These are phyloP conservation scores for Sphaeramia orbicularis DNA, from an alignment of 2,797 vertebrate genomes.

Conservation along the genomic window DNA sequence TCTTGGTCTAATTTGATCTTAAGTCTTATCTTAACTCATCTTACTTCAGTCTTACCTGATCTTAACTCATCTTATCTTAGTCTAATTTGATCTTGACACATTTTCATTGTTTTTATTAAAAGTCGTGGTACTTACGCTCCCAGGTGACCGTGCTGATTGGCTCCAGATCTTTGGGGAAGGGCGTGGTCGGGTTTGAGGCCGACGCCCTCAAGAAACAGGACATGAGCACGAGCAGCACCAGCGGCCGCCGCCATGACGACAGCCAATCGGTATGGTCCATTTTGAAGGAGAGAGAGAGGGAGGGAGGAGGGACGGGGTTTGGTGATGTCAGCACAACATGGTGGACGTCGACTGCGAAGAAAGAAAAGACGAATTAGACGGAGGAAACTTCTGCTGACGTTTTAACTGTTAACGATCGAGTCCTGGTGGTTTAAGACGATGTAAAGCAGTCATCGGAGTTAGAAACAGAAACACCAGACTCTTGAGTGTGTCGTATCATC, in stretches of 20 bases:
- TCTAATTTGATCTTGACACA: not conserved
- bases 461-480: no score
- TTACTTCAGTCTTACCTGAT: no score
- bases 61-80: no score
- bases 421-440: no score
- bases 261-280: constrained; percentile 53
- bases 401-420: no score
- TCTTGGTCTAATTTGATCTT: no score
- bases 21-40: no score
- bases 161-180: constrained; percentile 83
- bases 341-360: constrained; percentile 29
- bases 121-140: constrained; percentile 73
- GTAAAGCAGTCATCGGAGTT: no score
- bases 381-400: no score
- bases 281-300: constrained; percentile 1
- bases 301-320: not conserved
- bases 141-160: constrained; percentile 71
- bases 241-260: constrained; percentile 30
- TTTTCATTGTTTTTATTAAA: no score
- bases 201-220: constrained; percentile 51
- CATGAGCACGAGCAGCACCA: constrained; percentile 27
- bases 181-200: constrained; percentile 49
- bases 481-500: no score
- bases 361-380: no score
- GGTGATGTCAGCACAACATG: constrained; percentile 70